These are phyloP conservation scores for Pagetopsis macropterus DNA, from an alignment of 2,797 vertebrate species.

Conservation along the genomic window DNA sequence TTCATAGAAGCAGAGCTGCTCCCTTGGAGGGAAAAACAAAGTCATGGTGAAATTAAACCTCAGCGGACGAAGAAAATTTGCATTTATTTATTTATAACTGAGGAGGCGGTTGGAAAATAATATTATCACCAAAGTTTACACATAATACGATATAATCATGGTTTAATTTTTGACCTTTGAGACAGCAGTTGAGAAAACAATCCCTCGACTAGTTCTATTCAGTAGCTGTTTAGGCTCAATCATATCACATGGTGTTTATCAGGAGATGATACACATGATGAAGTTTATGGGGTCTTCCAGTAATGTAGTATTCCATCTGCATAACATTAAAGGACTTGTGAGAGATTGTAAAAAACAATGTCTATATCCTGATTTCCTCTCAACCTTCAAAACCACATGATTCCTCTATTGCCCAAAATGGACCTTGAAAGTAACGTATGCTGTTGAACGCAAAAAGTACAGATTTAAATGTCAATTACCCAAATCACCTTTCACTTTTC, in stretches of 20 bases:
- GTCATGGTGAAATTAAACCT: constrained; percentile 47
- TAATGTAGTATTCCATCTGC: not conserved
- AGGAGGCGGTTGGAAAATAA: not conserved
- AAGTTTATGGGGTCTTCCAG: not conserved
- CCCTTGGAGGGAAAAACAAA: constrained; percentile 39
- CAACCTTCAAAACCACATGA: not conserved
- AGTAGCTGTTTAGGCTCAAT: not conserved
- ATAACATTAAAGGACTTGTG: not conserved
- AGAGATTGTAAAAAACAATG: not conserved
- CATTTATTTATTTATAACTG: constrained; percentile 29
- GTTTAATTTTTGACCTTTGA: constrained; percentile 7
- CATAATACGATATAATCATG: not conserved
- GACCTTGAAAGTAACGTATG: not conserved
- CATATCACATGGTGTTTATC: not conserved
- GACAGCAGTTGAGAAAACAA: not conserved
- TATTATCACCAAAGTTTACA: not conserved
- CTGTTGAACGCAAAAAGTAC: too few relatives aligned
- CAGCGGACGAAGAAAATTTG: constrained; percentile 5
- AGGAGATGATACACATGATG: not conserved
- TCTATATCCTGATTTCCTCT: not conserved
- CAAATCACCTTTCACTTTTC: too few relatives aligned
- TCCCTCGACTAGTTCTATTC: not conserved
- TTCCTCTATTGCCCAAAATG: constrained; percentile 8
- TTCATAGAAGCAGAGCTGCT: constrained; percentile 36
- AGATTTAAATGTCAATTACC: too few relatives aligned